Evolutionary conservation across 2,113 vertebrate species (phyloP).

Genomic region (Tinamus guttatus): DNA sequence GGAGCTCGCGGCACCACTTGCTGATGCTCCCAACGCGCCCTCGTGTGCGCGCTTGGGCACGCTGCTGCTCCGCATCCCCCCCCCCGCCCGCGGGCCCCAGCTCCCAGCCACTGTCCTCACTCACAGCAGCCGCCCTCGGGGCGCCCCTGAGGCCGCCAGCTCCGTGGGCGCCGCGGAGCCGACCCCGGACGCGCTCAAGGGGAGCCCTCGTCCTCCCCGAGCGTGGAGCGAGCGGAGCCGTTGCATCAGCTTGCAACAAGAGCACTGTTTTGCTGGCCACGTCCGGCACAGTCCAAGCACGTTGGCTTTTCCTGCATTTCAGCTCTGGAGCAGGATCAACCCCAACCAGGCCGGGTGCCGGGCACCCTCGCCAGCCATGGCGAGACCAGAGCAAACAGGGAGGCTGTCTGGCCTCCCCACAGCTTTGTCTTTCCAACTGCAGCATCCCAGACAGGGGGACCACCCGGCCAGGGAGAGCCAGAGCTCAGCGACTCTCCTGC

Average conservation of each 20-base stretch:
- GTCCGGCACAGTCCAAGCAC: accelerated
- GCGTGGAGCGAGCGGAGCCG: background rate
- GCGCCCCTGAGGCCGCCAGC: too few species aligned
- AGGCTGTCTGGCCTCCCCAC: too few species aligned
- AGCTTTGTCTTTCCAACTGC: background rate
- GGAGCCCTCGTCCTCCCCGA: accelerated
- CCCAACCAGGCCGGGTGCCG: too few species aligned
- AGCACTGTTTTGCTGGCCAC: accelerated
- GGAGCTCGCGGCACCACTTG: too few species aligned
- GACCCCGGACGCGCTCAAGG: accelerated
- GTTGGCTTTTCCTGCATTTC: accelerated
- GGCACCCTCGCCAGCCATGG: accelerated
- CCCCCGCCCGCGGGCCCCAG: too few species aligned
- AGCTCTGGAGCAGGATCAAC: too few species aligned
- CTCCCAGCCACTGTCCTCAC: background rate
- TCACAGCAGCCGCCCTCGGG: accelerated
- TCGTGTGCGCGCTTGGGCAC: background rate
- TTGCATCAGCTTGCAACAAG: accelerated
- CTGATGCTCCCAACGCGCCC: too few species aligned
- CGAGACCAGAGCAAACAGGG: accelerated
- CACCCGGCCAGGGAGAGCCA: accelerated
- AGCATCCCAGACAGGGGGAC: background rate
- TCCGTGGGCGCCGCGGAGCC: accelerated
- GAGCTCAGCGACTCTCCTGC: accelerated
- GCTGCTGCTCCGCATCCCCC: too few species aligned